Percentiles rank a stretch among this genome's conserved stretches.
Conservation (phyloP, 1,140 invertebrate species). For the Listronotus bonariensis region DNA sequence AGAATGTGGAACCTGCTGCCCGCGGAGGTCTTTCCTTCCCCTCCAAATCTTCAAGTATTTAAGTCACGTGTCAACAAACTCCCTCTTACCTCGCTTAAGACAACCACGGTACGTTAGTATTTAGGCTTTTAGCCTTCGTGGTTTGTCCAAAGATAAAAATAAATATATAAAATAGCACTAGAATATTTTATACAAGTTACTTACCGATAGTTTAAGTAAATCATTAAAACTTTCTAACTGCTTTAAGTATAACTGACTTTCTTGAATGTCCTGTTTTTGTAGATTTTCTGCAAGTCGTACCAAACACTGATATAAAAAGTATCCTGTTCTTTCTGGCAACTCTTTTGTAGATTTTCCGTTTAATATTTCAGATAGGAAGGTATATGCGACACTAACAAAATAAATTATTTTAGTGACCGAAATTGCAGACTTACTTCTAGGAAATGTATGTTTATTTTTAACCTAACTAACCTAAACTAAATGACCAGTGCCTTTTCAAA, state of each 20-base stretch:
- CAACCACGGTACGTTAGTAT: too few species aligned
- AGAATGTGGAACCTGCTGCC: too few species aligned
- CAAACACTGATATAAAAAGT: slow-evolving; percentile 40
- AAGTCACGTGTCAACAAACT: too few species aligned
- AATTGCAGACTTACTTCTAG: too few species aligned
- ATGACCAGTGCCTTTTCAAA: too few species aligned
- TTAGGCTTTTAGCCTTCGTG: too few species aligned
- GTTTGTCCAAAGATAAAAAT: too few species aligned
- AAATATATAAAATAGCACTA: not conserved
- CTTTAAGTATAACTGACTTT: slow-evolving; percentile 8
- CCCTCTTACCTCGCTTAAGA: too few species aligned
- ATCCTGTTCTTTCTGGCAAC: slow-evolving; percentile 28
- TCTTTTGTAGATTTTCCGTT: slow-evolving; percentile 27
- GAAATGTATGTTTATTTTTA: too few species aligned
- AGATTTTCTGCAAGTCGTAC: slow-evolving; percentile 29
- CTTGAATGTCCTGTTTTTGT: slow-evolving; percentile 22
- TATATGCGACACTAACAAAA: slow-evolving; percentile 40
- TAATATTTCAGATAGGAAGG: slow-evolving; percentile 39
- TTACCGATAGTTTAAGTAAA: slow-evolving; percentile 4
- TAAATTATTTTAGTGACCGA: not conserved
- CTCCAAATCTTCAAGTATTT: too few species aligned
- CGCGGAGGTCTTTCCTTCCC: too few species aligned
- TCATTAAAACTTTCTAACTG: slow-evolving; percentile 14
- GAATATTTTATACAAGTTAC: not conserved
- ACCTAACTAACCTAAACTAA: too few species aligned